Evolutionary conservation across 2,113 vertebrate species (phyloP).

Genomic region (Semicossyphus pulcher): DNA sequence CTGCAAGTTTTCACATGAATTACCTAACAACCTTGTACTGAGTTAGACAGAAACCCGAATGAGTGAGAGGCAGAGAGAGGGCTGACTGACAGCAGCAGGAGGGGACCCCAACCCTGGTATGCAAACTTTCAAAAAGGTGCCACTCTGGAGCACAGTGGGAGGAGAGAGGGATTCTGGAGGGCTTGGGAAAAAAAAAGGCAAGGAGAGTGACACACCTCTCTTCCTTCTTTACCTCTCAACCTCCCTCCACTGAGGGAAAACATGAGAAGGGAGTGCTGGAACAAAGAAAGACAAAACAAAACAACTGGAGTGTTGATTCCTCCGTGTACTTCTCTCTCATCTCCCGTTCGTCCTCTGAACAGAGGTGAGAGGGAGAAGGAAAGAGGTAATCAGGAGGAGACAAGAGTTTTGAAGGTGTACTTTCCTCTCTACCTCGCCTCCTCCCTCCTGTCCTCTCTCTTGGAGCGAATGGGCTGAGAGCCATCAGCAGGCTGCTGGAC

Average conservation of each 20-base stretch:
- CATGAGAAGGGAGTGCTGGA: constrained; percentile 53
- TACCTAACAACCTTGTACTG: constrained; percentile 50
- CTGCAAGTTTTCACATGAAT: constrained; percentile 64
- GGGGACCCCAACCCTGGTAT: constrained; percentile 74
- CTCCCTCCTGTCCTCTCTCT: constrained; percentile 90
- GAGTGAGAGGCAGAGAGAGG: constrained; percentile 55
- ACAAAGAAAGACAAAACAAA: constrained; percentile 45
- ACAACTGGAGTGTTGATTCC: constrained; percentile 59
- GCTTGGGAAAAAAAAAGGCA: constrained; percentile 59
- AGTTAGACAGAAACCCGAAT: constrained; percentile 46
- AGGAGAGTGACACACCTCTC: constrained; percentile 65
- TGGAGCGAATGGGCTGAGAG: constrained; percentile 76
- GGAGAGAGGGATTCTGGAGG: constrained; percentile 47
- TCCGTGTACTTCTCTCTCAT: constrained; percentile 14
- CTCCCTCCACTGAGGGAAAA: constrained; percentile 34
- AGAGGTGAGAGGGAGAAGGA: constrained; percentile 25
- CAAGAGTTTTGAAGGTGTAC: constrained; percentile 35
- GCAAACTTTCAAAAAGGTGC: constrained; percentile 58
- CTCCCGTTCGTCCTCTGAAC: constrained; percentile 17
- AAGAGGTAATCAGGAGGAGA: constrained; percentile 52
- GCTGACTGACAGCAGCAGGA: constrained; percentile 69
- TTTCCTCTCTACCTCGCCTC: constrained; percentile 72
- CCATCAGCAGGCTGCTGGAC: constrained; percentile 89
- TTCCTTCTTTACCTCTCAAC: constrained; percentile 63
- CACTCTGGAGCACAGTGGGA: constrained; percentile 55